Evolutionary conservation across 1,140 invertebrate species (phyloP).

Genomic region (Pemphigus obesinymphae): DNA sequence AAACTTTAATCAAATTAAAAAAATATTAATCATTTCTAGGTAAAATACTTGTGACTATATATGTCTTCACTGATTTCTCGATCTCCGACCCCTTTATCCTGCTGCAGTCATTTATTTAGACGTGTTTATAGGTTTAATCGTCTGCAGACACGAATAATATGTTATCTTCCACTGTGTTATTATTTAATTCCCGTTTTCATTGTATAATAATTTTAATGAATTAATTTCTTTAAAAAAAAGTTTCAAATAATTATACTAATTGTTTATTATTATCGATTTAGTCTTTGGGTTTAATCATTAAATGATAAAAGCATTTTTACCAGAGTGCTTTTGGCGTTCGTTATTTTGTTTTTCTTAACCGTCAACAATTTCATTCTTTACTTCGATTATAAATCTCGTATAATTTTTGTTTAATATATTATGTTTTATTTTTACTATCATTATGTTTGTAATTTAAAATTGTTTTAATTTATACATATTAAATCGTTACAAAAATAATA

Average conservation of each 20-base stretch:
- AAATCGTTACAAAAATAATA: too few relatives aligned
- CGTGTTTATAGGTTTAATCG: too few relatives aligned
- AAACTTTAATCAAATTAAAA: not conserved
- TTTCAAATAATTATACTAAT: not conserved
- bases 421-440: too few relatives aligned
- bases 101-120: too few relatives aligned
- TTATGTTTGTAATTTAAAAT: too few relatives aligned
- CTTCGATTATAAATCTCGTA: too few relatives aligned
- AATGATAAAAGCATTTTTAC: not conserved
- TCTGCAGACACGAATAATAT: not conserved
- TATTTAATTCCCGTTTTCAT: not conserved
- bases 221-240: too few relatives aligned
- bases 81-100: not conserved
- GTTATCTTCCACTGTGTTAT: not conserved
- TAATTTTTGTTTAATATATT: too few relatives aligned
- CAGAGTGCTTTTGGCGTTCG: not conserved
- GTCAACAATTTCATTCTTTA: too few relatives aligned
- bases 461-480: too few relatives aligned
- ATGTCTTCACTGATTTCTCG: not conserved
- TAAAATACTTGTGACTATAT: not conserved
- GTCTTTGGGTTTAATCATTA: not conserved
- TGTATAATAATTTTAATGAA: too few relatives aligned
- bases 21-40: not conserved
- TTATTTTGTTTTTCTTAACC: not conserved
- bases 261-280: not conserved